Base-by-base conservation (phyloP, 2,113 vertebrate genomes). In the Galeopterus variegatus region DNA sequence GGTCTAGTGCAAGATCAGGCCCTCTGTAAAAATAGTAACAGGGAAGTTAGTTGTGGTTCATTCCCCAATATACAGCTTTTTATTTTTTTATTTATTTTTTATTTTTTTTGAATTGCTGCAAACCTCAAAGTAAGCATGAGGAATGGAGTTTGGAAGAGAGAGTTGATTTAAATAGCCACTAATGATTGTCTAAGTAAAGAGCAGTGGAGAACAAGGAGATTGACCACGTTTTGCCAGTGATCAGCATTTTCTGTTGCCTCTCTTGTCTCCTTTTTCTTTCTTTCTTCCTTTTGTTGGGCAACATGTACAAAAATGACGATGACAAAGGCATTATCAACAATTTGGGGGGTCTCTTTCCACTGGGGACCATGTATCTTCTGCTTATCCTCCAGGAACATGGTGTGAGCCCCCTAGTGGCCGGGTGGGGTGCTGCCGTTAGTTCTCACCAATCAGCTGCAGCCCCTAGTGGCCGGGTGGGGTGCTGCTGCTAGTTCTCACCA, bases 11-110 rank as follows among this genome's bases (percentile, higher is more conserved):
- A n/a, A 83, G 69, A 77, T 48, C 83, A 18, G 8, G 1, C 6
- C 28, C 5, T n/a, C 14, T 60, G 9, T 33, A 4, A 13, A 58
- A 58, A 11, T 2, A 88, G 3, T 15, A 36, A 0, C 0, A 11
- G 23, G 18, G 4, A 26, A 36, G 12, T 21, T 23, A 31, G 1
- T 18, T 45, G 26, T 64, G 56, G 8, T 5, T 81, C n/a, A 0
- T 24, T 82, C n/a, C 15, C n/a, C 18, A 26, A 54, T 6, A 19
- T 12, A 54, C 3, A 1, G 1, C n/a, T 62, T 64, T 15, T 54
- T 31, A 19, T 10, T 73, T 73, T 26, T 60, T 52, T 36, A 41
- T 41, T 41, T 41, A 41, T 41, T 41, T 41, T 41, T 41, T 41
- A 41, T 41, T 41, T 41, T 41, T 28, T 65, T 65, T 65, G 14